Evolutionary conservation across 2,888 invertebrate genomes (phyloP), one percentile per base, ranked within the genome.

Genomic region (Noctua janthina): DNA sequence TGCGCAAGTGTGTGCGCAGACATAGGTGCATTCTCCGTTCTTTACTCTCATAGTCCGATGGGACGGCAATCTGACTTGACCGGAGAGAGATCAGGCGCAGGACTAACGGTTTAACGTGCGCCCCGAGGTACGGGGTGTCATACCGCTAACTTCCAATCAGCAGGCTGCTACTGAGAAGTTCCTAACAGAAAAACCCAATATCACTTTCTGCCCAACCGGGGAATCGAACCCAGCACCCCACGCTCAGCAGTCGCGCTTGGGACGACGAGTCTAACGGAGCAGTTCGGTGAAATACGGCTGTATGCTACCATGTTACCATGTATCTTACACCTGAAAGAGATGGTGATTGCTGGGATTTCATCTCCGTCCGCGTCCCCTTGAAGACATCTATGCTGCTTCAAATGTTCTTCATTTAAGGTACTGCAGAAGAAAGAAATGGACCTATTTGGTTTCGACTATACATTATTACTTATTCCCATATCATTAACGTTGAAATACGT

Each of bases 221-320:
- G 56, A 23, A n/a, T 59, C n/a, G 56, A 59, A n/a, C 56, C 11
- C n/a, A 59, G 56, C 11, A 59, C n/a, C 11, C 56, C 56, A 59
- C 1, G 56, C n/a, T 11, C 23, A 59, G n/a, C n/a, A 59, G 56
- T 11, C n/a, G n/a, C n/a, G 11, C n/a, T 11, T 5, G n/a, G 1
- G 4, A 4, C 56, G 1, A 5, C n/a, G 1, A 59, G 0, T 11
- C 11, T 4, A 59, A 59, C 4, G 0, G 1, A 11, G 4, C 56
- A 11, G 56, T 23, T 56, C 23, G 3, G 1, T 59, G 11, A 59
- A 59, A 59, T 59, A 59, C 56, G n/a, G 4, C n/a, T n/a, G n/a
- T n/a, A n/a, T 1, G n/a, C 11, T n/a, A n/a, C n/a, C n/a, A n/a
- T n/a, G n/a, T n/a, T n/a, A n/a, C n/a, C n/a, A n/a, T n/a, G n/a